Conservation (phyloP, 2,113 vertebrate species). For the Maccullochella peelii region DNA sequence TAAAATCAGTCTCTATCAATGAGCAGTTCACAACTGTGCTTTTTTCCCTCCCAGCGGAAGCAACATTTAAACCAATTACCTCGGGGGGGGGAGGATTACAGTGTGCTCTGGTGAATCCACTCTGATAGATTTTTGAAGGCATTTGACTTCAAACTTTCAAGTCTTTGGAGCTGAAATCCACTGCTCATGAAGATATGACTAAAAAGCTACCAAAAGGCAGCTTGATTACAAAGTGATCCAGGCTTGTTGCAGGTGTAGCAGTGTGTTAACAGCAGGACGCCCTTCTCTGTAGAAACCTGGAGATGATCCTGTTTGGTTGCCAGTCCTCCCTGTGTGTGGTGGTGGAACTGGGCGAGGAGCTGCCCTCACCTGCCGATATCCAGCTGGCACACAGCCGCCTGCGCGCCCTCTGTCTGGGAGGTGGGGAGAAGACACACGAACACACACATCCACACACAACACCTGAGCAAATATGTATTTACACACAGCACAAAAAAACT, state of each 20-base stretch:
- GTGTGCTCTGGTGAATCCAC: too few relatives aligned
- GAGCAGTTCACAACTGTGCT: not conserved
- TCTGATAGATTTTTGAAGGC: not conserved
- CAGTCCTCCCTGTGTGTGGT: slow-evolving; percentile 90
- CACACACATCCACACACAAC: slow-evolving; percentile 1
- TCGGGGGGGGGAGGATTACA: not conserved
- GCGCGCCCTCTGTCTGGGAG: slow-evolving; percentile 88
- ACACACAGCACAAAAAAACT: slow-evolving; percentile 3
- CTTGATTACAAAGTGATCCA: not conserved
- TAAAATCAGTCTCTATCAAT: not conserved
- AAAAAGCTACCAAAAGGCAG: not conserved
- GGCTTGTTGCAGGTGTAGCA: not conserved
- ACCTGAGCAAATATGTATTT: slow-evolving; percentile 21
- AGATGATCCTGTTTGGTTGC: slow-evolving; percentile 89
- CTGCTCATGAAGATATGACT: not conserved
- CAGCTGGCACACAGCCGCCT: slow-evolving; percentile 90
- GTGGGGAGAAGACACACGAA: slow-evolving; percentile 72
- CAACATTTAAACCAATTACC: not conserved
- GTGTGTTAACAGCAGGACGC: slow-evolving; percentile 18
- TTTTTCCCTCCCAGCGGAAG: not conserved
- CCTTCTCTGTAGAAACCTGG: slow-evolving; percentile 83
- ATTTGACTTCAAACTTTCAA: not conserved
- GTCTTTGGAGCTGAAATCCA: not conserved
- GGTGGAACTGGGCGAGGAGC: slow-evolving; percentile 86
- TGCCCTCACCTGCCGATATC: slow-evolving; percentile 88